Evolutionary conservation across 2,888 invertebrate genomes (phyloP), one percentile per base, ranked within the genome.

Genomic region (Blera fallax): DNA sequence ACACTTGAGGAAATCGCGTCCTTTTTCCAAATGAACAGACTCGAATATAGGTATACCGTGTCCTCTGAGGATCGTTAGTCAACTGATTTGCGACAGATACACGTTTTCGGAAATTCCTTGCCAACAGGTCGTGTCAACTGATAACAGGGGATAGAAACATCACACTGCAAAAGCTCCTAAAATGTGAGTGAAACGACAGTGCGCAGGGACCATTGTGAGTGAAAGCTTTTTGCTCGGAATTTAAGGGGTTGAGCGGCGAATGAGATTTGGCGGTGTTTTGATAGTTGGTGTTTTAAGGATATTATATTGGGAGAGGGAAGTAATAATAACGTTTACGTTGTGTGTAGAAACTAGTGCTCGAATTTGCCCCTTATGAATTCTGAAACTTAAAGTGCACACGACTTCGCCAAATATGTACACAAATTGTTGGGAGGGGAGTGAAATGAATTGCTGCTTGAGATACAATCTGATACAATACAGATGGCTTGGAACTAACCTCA

Each of bases 71-170:
- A 77, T 72, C 76, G 76, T 32, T 76, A 72, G 34, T 60, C 34
- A 81, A 85, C 85, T 85, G 76, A 85, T 40, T 81, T 76, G 67
- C 50, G 14, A 29, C 27, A 40, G 48, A 60, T 37, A 54, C 76
- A 65, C 60, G 65, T 81, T 81, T 85, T 67, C 18, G 45, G 48
- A 72, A 72, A 77, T 60, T 40, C 14, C 72, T 78, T 72, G 52
- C 77, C 77, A 85, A 85, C 85, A 85, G 85, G 85, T 85, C 81
- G 60, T 45, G 64, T 14, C 37, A 52, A 85, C 76, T 85, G 85
- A 85, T 85, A 85, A 85, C 76, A 77, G 11, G 18, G 21, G 21
- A 24, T 21, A 27, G 11, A 58, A 48, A 74, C 69, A 78, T 78
- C 78, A 18, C 65, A 80, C 10, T 8, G 10, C 50, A 48, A 40